Conservation (phyloP, 2,113 vertebrate species). For the Ammodramus savannarum region DNA sequence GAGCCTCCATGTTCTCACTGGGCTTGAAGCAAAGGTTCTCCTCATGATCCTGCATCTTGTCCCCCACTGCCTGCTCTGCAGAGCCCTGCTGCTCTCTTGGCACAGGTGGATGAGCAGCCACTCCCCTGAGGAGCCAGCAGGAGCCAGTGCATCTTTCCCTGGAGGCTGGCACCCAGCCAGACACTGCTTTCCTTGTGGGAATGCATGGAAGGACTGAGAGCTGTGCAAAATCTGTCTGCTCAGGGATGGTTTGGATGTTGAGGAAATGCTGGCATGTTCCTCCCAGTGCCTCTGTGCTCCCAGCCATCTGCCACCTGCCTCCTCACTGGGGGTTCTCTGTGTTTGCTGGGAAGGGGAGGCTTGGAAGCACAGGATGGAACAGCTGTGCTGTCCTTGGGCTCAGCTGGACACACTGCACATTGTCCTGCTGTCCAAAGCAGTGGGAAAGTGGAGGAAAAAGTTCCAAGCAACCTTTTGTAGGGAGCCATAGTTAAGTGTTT, state of each 20-base stretch:
- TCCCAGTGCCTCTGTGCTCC: not conserved
- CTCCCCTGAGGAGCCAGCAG: not conserved
- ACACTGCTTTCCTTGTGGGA: accelerated
- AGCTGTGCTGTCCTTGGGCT: not conserved
- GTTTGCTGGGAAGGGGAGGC: not conserved
- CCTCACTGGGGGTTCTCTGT: accelerated
- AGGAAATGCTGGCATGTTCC: not conserved
- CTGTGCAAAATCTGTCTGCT: not conserved
- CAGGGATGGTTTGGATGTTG: not conserved
- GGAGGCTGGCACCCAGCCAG: not conserved
- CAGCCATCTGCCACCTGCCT: not conserved
- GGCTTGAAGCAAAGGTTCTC: not conserved
- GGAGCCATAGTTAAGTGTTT: not conserved
- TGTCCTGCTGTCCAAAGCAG: not conserved
- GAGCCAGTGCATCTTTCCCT: not conserved
- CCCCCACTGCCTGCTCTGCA: not conserved
- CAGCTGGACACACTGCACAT: not conserved
- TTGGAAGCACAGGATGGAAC: not conserved
- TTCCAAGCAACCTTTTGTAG: not conserved
- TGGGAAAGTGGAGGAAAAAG: not conserved
- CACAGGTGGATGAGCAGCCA: not conserved
- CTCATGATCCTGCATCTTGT: not conserved
- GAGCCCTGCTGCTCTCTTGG: not conserved
- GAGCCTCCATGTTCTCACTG: accelerated
- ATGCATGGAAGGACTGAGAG: not conserved